A percentile compares a stretch with the other conserved stretches of the same genome.
Conservation (phyloP, 2,888 invertebrate species). For the Leptodirus hochenwartii region DNA sequence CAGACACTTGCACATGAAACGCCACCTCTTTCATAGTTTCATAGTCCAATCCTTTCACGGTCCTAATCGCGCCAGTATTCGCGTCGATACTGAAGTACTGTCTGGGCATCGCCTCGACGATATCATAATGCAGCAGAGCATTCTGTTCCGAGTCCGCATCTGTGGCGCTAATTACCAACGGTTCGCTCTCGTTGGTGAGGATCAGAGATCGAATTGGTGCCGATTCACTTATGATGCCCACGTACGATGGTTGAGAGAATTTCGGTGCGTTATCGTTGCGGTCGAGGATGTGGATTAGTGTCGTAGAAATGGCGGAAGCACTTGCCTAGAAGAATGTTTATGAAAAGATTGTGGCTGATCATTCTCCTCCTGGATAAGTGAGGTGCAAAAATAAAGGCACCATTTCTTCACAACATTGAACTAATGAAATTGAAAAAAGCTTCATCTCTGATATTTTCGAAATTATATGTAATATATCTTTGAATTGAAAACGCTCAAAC, state of each 20-base stretch:
- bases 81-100: conserved; percentile 72
- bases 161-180: conserved; percentile 65
- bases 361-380: too few species aligned
- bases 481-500: too few species aligned
- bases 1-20: conserved; percentile 72
- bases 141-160: conserved; percentile 80
- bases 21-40: conserved; percentile 49
- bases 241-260: conserved; percentile 45
- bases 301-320: conserved; percentile 47
- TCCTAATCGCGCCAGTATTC: conserved; percentile 71
- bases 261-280: conserved; percentile 70
- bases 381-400: too few species aligned
- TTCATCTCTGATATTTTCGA: too few species aligned
- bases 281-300: conserved; percentile 74
- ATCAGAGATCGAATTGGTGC: conserved; percentile 56
- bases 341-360: not conserved
- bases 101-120: conserved; percentile 61
- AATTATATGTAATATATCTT: too few species aligned
- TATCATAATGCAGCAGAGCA: conserved; percentile 67
- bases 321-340: conserved; percentile 30
- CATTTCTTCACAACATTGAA: too few species aligned
- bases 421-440: too few species aligned
- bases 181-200: conserved; percentile 43
- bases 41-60: conserved; percentile 60
- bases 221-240: conserved; percentile 60